A percentile compares a stretch with the other conserved stretches of the same genome.
Evolutionary conservation across 1,140 invertebrate genomes (phyloP).

Genomic region (Drosophila mayri): DNA sequence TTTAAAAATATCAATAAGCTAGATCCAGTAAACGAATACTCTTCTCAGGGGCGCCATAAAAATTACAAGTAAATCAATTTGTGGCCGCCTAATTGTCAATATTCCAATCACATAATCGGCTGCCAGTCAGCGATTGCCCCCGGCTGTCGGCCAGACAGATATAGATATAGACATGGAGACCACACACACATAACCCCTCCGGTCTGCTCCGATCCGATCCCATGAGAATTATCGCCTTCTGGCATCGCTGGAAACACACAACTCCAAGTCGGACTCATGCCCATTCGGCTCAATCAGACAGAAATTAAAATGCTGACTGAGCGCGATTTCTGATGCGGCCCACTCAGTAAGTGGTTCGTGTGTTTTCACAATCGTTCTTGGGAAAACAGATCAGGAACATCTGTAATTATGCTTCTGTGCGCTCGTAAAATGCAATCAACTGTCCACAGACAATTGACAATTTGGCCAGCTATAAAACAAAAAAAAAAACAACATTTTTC

Average conservation of each 20-base stretch:
- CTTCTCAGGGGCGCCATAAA: conserved; percentile 57
- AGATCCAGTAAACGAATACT: neutral
- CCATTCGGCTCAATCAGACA: conserved; percentile 68
- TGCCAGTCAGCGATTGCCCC: conserved; percentile 56
- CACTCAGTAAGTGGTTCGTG: conserved; percentile 37
- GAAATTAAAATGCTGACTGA: conserved; percentile 54
- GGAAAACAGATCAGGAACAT: conserved; percentile 44
- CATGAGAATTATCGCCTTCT: conserved; percentile 66
- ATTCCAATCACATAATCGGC: conserved; percentile 80
- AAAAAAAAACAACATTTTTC: neutral
- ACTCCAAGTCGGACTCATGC: conserved; percentile 24
- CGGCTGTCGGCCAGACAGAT: conserved; percentile 45
- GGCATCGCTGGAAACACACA: conserved; percentile 62
- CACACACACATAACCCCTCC: conserved; percentile 52
- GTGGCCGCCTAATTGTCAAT: conserved; percentile 74
- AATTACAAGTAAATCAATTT: conserved; percentile 80
- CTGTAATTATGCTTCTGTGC: conserved; percentile 36
- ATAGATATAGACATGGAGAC: conserved; percentile 43
- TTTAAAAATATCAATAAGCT: conserved; percentile 13
- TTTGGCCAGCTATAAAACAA: conserved; percentile 23
- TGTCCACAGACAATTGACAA: conserved; percentile 38
- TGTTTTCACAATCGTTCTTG: conserved; percentile 59
- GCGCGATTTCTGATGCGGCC: conserved; percentile 42
- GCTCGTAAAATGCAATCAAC: conserved; percentile 65
- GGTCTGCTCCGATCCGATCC: conserved; percentile 12